Evolutionary conservation across 2,113 vertebrate species (phyloP).

Genomic region (Pleuronectes platessa): DNA sequence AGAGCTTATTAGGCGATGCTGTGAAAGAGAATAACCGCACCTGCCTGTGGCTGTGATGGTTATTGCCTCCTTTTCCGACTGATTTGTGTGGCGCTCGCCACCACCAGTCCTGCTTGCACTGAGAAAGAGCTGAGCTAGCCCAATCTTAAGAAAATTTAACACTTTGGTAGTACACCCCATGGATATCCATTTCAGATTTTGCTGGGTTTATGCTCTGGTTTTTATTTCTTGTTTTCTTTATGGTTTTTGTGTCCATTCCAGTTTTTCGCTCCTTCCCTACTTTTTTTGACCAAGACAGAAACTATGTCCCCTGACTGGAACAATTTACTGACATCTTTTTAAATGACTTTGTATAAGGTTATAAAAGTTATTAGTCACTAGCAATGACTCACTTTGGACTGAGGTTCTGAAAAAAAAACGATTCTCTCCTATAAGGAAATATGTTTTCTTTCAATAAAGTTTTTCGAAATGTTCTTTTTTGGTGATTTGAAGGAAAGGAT

Average conservation of each 20-base stretch:
- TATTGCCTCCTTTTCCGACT: conserved; percentile 52
- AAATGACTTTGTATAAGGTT: conserved; percentile 5
- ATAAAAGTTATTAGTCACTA: conserved; percentile 11
- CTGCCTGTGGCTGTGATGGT: conserved; percentile 45
- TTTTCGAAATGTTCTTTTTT: background rate
- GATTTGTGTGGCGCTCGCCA: conserved; percentile 58
- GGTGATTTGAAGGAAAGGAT: no score
- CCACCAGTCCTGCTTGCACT: conserved; percentile 28
- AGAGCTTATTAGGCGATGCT: conserved; percentile 41
- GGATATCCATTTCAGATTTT: conserved; percentile 21
- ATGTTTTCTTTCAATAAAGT: background rate
- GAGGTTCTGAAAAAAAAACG: conserved; percentile 3
- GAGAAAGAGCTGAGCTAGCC: conserved; percentile 63
- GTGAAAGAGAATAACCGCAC: conserved; percentile 34
- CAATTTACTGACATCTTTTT: conserved; percentile 18
- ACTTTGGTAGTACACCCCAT: conserved; percentile 25
- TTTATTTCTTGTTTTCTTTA: conserved; percentile 26
- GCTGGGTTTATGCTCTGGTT: conserved; percentile 11
- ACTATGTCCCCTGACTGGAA: conserved; percentile 7
- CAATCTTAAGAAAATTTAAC: conserved; percentile 50
- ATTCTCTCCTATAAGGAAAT: background rate
- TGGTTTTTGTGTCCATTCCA: background rate
- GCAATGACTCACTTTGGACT: conserved; percentile 1
- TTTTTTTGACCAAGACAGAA: conserved; percentile 13
- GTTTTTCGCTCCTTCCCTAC: background rate